These are phyloP conservation scores for Drosophila subquinaria DNA, from an alignment of 2,888 invertebrate species.

Conservation along the genomic window DNA sequence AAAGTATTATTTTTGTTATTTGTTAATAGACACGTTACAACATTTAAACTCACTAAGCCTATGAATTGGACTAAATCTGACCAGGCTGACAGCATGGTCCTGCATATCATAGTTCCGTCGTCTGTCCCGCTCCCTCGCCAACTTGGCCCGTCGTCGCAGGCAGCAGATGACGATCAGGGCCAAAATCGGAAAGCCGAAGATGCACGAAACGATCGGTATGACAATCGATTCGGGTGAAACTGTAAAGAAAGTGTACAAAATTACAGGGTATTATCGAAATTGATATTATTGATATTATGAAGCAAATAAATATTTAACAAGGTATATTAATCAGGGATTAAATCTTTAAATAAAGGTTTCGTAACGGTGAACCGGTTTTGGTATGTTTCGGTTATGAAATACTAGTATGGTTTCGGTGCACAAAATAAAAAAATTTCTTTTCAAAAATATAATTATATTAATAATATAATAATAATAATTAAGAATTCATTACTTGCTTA, in stretches of 20 bases:
- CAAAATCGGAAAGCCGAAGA: constrained; percentile 94
- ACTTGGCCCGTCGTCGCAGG: constrained; percentile 92
- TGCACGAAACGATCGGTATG: constrained; percentile 95
- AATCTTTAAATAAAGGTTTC: too few species aligned
- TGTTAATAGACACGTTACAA: constrained; percentile 69
- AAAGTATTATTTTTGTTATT: not conserved
- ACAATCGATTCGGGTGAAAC: constrained; percentile 95
- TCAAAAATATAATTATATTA: too few species aligned
- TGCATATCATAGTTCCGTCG: constrained; percentile 93
- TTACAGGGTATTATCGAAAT: not conserved
- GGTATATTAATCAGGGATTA: not conserved
- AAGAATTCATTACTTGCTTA: too few species aligned
- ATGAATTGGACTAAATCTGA: constrained; percentile 91
- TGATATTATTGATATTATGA: not conserved
- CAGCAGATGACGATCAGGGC: constrained; percentile 95
- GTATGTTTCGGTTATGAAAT: too few species aligned
- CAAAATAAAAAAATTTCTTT: too few species aligned
- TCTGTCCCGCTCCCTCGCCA: constrained; percentile 93
- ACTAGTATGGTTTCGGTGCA: too few species aligned
- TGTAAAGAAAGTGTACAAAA: constrained; percentile 85
- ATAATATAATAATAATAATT: too few species aligned
- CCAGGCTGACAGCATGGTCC: constrained; percentile 93
- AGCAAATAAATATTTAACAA: not conserved
- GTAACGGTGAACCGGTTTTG: too few species aligned
- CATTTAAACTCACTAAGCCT: constrained; percentile 88